These are phyloP conservation scores for Phrynocephalus vlangalii DNA, from an alignment of 2,797 vertebrate species.

Conservation along the genomic window DNA sequence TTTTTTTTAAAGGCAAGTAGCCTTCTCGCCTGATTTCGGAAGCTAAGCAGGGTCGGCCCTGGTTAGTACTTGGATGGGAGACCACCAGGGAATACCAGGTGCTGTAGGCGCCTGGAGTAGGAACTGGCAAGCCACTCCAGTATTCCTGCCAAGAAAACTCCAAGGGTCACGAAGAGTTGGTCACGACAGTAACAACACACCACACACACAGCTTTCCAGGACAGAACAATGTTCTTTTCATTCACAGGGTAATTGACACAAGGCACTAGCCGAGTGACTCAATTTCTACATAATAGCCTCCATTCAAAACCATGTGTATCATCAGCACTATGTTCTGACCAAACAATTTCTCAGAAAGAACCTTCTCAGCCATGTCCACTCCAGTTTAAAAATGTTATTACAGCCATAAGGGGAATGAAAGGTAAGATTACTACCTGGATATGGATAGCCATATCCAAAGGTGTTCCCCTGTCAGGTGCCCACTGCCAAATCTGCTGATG, in stretches of 20 bases:
- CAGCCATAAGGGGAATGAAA: neutral
- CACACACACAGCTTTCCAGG: too few relatives aligned
- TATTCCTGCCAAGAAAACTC: too few relatives aligned
- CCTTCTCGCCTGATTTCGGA: neutral
- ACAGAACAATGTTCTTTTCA: neutral
- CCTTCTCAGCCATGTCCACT: neutral
- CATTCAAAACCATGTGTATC: neutral
- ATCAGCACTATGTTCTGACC: neutral
- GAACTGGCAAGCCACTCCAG: too few relatives aligned
- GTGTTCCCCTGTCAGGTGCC: neutral
- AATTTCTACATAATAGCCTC: neutral
- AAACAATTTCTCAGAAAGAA: neutral
- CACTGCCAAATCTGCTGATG: neutral
- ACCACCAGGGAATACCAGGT: too few relatives aligned
- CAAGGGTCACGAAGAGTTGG: too few relatives aligned
- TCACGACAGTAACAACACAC: too few relatives aligned
- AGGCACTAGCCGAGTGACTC: neutral
- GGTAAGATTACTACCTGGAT: too few relatives aligned
- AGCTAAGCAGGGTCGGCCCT: too few relatives aligned
- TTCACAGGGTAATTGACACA: conserved; percentile 3
- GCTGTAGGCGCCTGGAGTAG: too few relatives aligned
- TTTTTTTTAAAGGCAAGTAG: neutral
- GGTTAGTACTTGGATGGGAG: too few relatives aligned
- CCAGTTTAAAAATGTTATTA: neutral
- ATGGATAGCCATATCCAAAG: neutral